phyloP scores from a whole-genome alignment of 2,888 invertebrate genomes.

The Eucriotettix oculatus region DNA sequence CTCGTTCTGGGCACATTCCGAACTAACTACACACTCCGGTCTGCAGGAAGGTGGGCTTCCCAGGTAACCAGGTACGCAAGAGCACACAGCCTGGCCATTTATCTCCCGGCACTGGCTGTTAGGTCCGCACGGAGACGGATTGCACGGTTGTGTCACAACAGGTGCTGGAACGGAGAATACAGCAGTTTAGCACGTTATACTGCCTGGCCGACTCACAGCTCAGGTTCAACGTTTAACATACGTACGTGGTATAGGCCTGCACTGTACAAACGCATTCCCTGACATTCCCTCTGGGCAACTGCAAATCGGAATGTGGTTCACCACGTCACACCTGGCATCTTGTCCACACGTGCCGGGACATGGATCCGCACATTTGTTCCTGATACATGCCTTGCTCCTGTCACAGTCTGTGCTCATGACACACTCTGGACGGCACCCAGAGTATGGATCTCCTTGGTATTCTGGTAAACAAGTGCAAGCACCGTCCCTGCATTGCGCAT shows the following conservation, averaged over 20 bases:
- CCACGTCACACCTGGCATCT: slow-evolving; percentile 53
- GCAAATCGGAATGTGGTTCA: slow-evolving; percentile 62
- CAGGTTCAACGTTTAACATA: not conserved
- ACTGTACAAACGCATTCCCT: slow-evolving; percentile 54
- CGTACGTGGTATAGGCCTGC: slow-evolving; percentile 38
- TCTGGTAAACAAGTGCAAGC: slow-evolving; percentile 31
- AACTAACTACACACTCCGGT: slow-evolving; percentile 59
- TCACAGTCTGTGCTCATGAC: slow-evolving; percentile 54
- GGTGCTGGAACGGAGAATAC: slow-evolving; percentile 23
- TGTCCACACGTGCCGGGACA: slow-evolving; percentile 61
- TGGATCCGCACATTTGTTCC: slow-evolving; percentile 52
- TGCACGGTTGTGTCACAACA: slow-evolving; percentile 36
- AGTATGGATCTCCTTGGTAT: slow-evolving; percentile 26
- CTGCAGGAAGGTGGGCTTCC: slow-evolving; percentile 64
- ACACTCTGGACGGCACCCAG: slow-evolving; percentile 45
- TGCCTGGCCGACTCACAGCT: no score
- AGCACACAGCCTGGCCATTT: slow-evolving; percentile 56
- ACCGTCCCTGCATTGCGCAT: slow-evolving; percentile 38
- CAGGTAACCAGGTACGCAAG: slow-evolving; percentile 50
- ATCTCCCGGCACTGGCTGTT: slow-evolving; percentile 57
- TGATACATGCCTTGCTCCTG: slow-evolving; percentile 49
- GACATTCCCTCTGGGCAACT: slow-evolving; percentile 49
- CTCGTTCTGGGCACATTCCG: slow-evolving; percentile 54
- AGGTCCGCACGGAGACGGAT: slow-evolving; percentile 56
- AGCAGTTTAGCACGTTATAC: not conserved